Evolutionary conservation across 2,113 vertebrate species (phyloP).

Genomic region (Poicephalus gulielmi): DNA sequence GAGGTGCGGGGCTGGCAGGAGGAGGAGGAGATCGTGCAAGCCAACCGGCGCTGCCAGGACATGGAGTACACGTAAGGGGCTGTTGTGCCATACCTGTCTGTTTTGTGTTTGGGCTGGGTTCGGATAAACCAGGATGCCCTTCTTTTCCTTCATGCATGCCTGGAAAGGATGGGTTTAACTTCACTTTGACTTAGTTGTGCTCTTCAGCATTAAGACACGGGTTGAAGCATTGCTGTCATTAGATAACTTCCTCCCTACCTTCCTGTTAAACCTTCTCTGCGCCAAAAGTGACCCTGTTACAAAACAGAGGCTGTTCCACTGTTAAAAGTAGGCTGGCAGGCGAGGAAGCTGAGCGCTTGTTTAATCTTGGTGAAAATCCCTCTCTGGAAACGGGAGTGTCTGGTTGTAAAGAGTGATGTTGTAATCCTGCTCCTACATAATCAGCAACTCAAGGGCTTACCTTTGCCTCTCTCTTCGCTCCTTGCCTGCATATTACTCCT

Average conservation of each 20-base stretch:
- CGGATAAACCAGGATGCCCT: not conserved
- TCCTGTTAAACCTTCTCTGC: not conserved
- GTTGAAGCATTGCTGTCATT: not conserved
- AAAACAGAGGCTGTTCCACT: not conserved
- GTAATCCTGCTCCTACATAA: not conserved
- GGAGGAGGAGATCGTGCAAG: conserved; percentile 82
- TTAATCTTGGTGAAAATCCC: not conserved
- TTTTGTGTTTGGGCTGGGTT: not conserved
- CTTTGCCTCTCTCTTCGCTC: not conserved
- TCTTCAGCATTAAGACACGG: not conserved
- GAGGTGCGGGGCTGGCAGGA: conserved; percentile 82
- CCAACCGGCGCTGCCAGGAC: conserved; percentile 82
- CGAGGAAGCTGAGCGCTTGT: not conserved
- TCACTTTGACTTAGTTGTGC: not conserved
- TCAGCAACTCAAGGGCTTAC: not conserved
- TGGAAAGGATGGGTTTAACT: not conserved
- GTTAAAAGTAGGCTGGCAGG: not conserved
- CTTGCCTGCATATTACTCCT: not conserved
- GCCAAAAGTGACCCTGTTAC: not conserved
- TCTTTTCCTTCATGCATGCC: not conserved
- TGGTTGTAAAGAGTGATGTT: not conserved
- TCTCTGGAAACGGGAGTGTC: not conserved
- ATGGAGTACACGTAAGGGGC: conserved; percentile 86
- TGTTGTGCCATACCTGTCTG: rapidly evolving
- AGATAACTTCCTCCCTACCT: not conserved